Evolutionary conservation across 2,888 invertebrate species (phyloP), one percentile per base, ranked within the genome.

Genomic region (Adineta ricciae): DNA sequence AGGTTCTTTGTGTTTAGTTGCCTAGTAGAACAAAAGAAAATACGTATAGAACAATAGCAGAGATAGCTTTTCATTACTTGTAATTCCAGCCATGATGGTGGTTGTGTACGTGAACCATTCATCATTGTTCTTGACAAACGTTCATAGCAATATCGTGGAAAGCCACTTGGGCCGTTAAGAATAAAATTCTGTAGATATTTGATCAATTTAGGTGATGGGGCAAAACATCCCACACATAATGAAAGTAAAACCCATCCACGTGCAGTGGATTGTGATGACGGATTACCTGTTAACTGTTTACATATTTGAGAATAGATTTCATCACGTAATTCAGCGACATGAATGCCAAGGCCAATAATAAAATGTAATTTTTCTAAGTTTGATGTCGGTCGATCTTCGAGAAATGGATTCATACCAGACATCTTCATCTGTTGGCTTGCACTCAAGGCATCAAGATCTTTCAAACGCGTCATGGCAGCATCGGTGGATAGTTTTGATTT

Each of bases 331-430:
- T 97, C 97, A 0, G 97, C 97, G 83, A 98, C 92, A 54, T 99
- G 92, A 88, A 99, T 99, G 72, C 99, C 99, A 90, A 90, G 89
- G 1, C 99, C 99, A 87, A 99, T 98, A 87, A 99, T 99, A 89
- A 99, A 99, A 91, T 99, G 99, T 9, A 99, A 92, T 91, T 98
- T 99, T 90, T 99, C 98, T 88, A 99, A 92, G 91, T 98, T 98
- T 16, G 96, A 96, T 9, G 97, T 97, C 5, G 97, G 98, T 84
- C 97, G 92, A 56, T 97, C 95, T 89, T 99, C 98, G 86, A 99
- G 91, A 95, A 98, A 95, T 0, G 96, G 96, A 89, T 97, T 97
- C 89, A 90, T 89, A 83, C 88, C 88, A 7, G 86, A 87, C 38
- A 78, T 38, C 41, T 78, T 78, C 4, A 78, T 78, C 41, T 78